Conservation (phyloP, 2,797 vertebrate species). For the Enteromius paludinosus region DNA sequence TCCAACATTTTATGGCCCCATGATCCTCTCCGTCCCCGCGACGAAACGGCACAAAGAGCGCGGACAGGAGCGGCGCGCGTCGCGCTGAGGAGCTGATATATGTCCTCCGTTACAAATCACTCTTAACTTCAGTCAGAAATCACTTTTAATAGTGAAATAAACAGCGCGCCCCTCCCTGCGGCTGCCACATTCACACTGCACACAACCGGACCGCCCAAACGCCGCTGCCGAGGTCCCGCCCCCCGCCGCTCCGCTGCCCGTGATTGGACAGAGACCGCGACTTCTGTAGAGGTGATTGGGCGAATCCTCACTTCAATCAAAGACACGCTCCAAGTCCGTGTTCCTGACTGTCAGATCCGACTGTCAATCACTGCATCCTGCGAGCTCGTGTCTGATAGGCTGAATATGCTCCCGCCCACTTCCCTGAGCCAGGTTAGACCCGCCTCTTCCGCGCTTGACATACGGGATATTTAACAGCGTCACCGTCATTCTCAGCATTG, state of each 20-base stretch:
- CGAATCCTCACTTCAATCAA: not conserved
- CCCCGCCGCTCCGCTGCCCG: not conserved
- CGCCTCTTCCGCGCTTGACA: constrained; percentile 32
- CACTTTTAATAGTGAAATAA: constrained; percentile 56
- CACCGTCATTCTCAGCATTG: constrained; percentile 3
- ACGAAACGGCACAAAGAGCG: constrained; percentile 51
- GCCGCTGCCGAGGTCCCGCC: constrained; percentile 64
- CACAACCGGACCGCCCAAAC: constrained; percentile 75
- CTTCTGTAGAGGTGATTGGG: constrained; percentile 62
- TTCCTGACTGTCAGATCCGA: not conserved
- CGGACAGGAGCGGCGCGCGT: constrained; percentile 51
- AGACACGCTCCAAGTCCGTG: not conserved
- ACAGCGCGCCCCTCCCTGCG: constrained; percentile 75
- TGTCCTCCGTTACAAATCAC: not conserved
- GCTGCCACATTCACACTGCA: constrained; percentile 80
- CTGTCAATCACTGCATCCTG: constrained; percentile 29
- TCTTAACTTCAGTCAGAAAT: constrained; percentile 12
- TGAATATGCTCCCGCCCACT: constrained; percentile 17
- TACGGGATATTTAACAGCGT: constrained; percentile 5
- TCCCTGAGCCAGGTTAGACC: constrained; percentile 24
- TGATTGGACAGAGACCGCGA: constrained; percentile 61
- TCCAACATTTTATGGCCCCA: constrained; percentile 75
- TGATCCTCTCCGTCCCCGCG: constrained; percentile 66
- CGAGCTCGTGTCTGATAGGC: constrained; percentile 32
- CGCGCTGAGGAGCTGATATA: constrained; percentile 26